A percentile compares a stretch with the other conserved stretches of the same genome.
phyloP scores from a whole-genome alignment of 2,888 invertebrate species.

The Erebia ligea region DNA sequence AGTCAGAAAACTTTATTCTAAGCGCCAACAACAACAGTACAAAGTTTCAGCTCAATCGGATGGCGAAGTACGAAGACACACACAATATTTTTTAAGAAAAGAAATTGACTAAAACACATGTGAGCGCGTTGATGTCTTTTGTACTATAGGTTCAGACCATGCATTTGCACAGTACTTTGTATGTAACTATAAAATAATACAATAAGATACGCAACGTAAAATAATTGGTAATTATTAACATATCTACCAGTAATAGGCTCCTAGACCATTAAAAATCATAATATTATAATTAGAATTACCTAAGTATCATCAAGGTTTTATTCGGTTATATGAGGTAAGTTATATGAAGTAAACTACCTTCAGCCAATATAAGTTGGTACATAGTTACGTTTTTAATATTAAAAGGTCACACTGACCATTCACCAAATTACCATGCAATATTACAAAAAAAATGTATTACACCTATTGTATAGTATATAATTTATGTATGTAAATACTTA shows the following conservation, averaged over 20 bases:
- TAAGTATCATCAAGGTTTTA: too few species aligned
- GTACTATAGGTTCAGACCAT: not conserved
- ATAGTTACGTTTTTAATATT: not conserved
- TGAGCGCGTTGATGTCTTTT: constrained; percentile 38
- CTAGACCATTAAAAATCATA: too few species aligned
- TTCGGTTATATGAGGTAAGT: not conserved
- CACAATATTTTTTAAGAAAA: too few species aligned
- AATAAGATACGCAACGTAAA: too few species aligned
- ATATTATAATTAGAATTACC: too few species aligned
- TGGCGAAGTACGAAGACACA: too few species aligned
- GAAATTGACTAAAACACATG: not conserved
- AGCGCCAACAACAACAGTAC: too few species aligned
- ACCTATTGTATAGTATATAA: not conserved
- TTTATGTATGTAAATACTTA: not conserved
- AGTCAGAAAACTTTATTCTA: too few species aligned
- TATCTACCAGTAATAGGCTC: too few species aligned
- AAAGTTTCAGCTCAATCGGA: too few species aligned
- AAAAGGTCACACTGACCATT: constrained; percentile 8
- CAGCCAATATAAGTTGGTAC: not conserved
- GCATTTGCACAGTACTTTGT: not conserved
- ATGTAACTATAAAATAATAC: too few species aligned
- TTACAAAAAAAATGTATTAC: not conserved
- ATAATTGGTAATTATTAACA: too few species aligned
- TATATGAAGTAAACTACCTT: not conserved
- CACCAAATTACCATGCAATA: constrained; percentile 2